Evolutionary conservation across 2,888 invertebrate genomes (phyloP).

Genomic region (Cephus spinipes): DNA sequence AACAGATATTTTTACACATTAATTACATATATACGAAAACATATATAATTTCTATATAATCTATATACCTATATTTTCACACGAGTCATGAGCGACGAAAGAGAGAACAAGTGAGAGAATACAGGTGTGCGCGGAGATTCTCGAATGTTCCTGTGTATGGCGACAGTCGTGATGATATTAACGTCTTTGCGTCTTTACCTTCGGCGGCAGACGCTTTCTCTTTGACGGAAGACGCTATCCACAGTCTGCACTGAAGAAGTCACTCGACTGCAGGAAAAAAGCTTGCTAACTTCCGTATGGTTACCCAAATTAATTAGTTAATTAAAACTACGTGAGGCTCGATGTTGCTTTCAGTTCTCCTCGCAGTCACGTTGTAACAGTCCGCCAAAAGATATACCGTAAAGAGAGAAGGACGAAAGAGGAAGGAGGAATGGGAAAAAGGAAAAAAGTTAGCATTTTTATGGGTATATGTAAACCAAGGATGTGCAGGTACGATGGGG

Average conservation of each 20-base stretch:
- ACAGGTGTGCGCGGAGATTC: background rate
- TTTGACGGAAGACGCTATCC: background rate
- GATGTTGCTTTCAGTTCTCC: background rate
- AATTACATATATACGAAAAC: no score
- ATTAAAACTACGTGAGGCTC: background rate
- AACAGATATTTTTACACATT: no score
- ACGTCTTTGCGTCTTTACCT: background rate
- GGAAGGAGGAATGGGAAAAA: no score
- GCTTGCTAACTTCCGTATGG: background rate
- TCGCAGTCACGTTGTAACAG: background rate
- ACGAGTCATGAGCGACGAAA: background rate
- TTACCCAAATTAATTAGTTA: background rate
- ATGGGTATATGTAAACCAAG: background rate
- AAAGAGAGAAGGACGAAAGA: background rate
- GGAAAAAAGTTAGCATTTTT: background rate
- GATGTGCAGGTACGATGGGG: background rate
- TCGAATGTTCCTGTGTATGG: background rate
- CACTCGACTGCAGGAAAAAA: background rate
- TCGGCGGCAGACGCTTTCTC: background rate
- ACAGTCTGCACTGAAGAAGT: background rate
- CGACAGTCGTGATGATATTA: background rate
- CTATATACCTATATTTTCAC: no score
- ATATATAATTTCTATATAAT: no score
- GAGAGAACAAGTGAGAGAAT: background rate
- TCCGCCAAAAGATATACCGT: background rate